Conservation (phyloP, 2,797 vertebrate genomes). For the Pseudomugil gertrudae region DNA sequence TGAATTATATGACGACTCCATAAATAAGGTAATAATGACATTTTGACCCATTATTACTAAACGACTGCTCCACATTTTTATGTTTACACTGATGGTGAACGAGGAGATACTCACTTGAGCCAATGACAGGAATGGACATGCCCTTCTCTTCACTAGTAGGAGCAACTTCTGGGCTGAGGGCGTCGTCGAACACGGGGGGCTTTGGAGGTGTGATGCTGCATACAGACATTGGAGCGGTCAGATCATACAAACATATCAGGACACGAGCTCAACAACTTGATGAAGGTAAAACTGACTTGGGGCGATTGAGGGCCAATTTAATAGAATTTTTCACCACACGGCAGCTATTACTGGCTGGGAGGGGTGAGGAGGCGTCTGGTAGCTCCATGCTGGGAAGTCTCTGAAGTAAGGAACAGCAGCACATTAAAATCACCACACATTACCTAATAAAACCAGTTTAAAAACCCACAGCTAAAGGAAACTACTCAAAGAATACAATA, state of each 20-base stretch:
- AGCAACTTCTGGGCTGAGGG: slow-evolving; percentile 46
- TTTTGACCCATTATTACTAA: no score
- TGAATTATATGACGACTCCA: no score
- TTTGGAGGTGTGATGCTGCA: slow-evolving; percentile 78
- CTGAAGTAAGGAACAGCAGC: slow-evolving; percentile 70
- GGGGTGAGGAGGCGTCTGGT: slow-evolving; percentile 93
- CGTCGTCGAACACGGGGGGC: slow-evolving; percentile 67
- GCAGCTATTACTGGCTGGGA: slow-evolving; percentile 88
- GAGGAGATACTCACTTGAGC: slow-evolving; percentile 82
- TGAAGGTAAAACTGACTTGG: slow-evolving; percentile 72
- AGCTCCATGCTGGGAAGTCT: slow-evolving; percentile 96
- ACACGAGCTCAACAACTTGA: neutral
- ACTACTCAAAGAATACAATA: neutral
- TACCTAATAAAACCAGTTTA: neutral
- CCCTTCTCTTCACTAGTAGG: slow-evolving; percentile 70
- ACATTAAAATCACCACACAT: neutral
- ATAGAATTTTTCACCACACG: slow-evolving; percentile 97
- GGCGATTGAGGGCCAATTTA: slow-evolving; percentile 94
- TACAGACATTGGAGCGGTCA: neutral
- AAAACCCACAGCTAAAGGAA: neutral
- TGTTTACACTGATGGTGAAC: neutral
- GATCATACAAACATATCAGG: neutral
- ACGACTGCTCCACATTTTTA: no score
- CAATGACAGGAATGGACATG: slow-evolving; percentile 83
- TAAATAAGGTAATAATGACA: no score